Base-by-base conservation (phyloP, 2,888 invertebrate species). In the Lacanobia oleracea region DNA sequence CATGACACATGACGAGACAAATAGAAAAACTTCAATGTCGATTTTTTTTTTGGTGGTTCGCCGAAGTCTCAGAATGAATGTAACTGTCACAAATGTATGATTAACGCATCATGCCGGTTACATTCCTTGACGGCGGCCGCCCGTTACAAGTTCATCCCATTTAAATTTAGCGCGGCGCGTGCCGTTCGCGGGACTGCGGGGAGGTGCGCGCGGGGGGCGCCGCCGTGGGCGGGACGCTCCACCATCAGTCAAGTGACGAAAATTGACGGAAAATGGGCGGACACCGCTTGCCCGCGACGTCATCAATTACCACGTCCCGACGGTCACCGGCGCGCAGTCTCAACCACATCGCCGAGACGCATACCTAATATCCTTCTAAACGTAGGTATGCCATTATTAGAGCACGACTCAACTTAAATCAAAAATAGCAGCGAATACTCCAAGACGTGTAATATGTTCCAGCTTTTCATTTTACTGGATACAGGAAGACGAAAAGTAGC, bases 251-350 rank as follows among this genome's bases (percentile, higher is more conserved):
- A 96, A 95, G 95, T 94, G 95, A 96, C 95, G 95, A 96, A 96
- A 96, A 96, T 96, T 95, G 95, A 95, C 95, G 95, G 96, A 96
- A 96, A 95, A 95, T 96, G 96, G 96, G 96, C 96, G 96, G 95
- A 95, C 94, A 93, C 93, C 93, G 94, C 90, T 93, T 93, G 94
- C 90, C 95, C 94, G 94, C 95, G 94, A 95, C 94, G 95, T 95
- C 95, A 95, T 95, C 95, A 95, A 95, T 95, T 95, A 95, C 93
- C 90, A 89, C 92, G 93, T 93, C 93, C 91, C 92, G 95, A 93
- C 95, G 95, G 94, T 94, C 94, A 94, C 94, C 94, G 92, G 85
- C 89, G 90, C 89, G 91, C 91, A 91, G 89, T 86, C 85, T 86
- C 86, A 84, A 88, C 88, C 85, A 87, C 88, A 88, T 89, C 91